These are phyloP conservation scores for Phalacrocorax brasilianus DNA, from an alignment of 2,113 vertebrate species.

Conservation along the genomic window DNA sequence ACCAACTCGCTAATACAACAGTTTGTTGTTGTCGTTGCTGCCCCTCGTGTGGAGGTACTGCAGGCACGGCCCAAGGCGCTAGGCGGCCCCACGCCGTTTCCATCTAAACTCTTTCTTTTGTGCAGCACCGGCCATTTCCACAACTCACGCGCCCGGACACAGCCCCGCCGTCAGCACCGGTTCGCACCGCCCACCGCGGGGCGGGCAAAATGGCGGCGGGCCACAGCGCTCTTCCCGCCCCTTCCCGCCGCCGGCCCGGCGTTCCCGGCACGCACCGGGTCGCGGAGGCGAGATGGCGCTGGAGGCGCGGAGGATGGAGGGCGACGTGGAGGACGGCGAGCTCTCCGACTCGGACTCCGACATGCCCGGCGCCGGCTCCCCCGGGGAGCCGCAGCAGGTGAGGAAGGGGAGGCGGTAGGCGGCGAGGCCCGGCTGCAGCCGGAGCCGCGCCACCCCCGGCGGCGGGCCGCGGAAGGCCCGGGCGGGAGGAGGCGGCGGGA, in stretches of 20 bases:
- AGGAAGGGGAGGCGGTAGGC: not conserved
- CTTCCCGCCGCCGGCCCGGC: rapidly evolving
- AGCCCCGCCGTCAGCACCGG: no score
- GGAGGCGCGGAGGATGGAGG: conserved; percentile 76
- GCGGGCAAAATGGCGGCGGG: rapidly evolving
- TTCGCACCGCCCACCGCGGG: rapidly evolving
- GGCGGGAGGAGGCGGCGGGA: not conserved
- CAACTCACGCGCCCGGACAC: rapidly evolving
- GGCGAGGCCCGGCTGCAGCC: not conserved
- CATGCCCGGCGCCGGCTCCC: conserved; percentile 70
- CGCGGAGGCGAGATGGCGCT: conserved; percentile 73
- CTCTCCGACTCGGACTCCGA: conserved; percentile 87
- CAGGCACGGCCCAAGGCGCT: rapidly evolving
- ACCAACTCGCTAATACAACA: not conserved
- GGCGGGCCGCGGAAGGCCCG: not conserved
- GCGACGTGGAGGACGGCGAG: conserved; percentile 88
- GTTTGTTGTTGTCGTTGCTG: not conserved
- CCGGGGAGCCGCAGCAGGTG: conserved; percentile 32
- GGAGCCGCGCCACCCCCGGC: not conserved
- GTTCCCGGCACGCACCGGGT: not conserved
- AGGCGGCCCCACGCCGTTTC: no score
- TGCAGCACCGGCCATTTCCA: rapidly evolving
- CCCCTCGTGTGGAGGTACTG: rapidly evolving
- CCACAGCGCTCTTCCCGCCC: rapidly evolving
- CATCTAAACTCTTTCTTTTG: rapidly evolving